phyloP scores from a whole-genome alignment of 2,888 invertebrate species.

The Gasteruption jaculator region DNA sequence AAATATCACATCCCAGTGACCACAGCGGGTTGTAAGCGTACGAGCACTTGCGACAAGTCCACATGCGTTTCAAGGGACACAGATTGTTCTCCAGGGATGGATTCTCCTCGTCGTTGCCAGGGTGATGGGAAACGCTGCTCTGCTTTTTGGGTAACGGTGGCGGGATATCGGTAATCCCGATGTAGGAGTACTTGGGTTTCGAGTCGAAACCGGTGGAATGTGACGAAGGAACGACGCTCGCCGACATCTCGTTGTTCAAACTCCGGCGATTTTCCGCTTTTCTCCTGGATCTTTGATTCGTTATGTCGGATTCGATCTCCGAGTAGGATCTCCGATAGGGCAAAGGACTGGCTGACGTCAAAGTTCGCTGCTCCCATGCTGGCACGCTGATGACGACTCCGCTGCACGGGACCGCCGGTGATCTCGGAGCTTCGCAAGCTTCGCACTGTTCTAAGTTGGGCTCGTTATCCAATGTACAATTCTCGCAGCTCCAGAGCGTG shows the following conservation, averaged over 20 bases:
- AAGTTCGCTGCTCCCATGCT: slow-evolving; percentile 50
- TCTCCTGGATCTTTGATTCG: slow-evolving; percentile 51
- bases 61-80: slow-evolving; percentile 59
- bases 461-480: slow-evolving; percentile 73
- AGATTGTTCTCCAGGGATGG: slow-evolving; percentile 36
- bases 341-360: slow-evolving; percentile 45
- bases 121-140: slow-evolving; percentile 32
- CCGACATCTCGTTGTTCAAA: slow-evolving; percentile 58
- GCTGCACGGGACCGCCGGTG: slow-evolving; percentile 52
- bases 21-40: slow-evolving; percentile 82
- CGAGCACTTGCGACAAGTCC: slow-evolving; percentile 86
- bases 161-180: slow-evolving; percentile 46
- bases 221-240: slow-evolving; percentile 56
- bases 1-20: slow-evolving; percentile 78
- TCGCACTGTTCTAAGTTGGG: slow-evolving; percentile 66
- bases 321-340: slow-evolving; percentile 51
- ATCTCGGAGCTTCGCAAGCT: slow-evolving; percentile 69
- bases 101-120: slow-evolving; percentile 44
- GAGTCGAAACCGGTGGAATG: slow-evolving; percentile 47
- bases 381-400: slow-evolving; percentile 53
- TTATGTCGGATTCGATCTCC: slow-evolving; percentile 47
- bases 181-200: slow-evolving; percentile 45
- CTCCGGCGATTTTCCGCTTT: slow-evolving; percentile 50
- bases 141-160: slow-evolving; percentile 49
- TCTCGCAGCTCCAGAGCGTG: slow-evolving; percentile 63